Percentiles rank a stretch among this genome's conserved stretches.
phyloP scores from a whole-genome alignment of 2,888 invertebrate genomes.

The Drosophila mimica region DNA sequence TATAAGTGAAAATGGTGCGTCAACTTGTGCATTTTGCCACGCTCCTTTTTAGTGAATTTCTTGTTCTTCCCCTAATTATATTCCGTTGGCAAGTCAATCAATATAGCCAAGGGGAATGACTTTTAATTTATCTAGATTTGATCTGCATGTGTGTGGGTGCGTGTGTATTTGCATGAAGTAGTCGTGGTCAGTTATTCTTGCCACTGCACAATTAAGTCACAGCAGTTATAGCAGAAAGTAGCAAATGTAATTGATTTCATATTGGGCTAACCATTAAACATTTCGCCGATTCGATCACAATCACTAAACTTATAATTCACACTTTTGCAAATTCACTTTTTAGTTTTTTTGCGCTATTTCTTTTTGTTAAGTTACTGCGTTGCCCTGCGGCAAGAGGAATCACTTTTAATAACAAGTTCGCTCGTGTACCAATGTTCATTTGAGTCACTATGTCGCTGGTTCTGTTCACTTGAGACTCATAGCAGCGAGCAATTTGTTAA shows the following conservation, averaged over 20 bases:
- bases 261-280: constrained; percentile 50
- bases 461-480: constrained; percentile 6
- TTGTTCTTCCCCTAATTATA: constrained; percentile 41
- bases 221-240: neutral
- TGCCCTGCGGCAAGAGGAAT: constrained; percentile 15
- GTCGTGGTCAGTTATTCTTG: constrained; percentile 15
- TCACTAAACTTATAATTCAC: constrained; percentile 16
- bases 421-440: constrained; percentile 11
- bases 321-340: constrained; percentile 27
- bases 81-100: constrained; percentile 31
- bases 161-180: neutral
- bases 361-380: constrained; percentile 6
- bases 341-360: neutral
- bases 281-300: constrained; percentile 30
- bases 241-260: neutral
- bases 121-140: constrained; percentile 29
- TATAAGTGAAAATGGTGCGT: neutral
- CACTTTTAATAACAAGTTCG: constrained; percentile 47
- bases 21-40: neutral
- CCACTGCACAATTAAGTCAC: constrained; percentile 12
- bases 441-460: neutral
- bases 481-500: constrained; percentile 9
- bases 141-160: neutral
- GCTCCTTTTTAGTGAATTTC: constrained; percentile 10
- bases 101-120: constrained; percentile 21